These are phyloP conservation scores for Acyrthosiphon pisum DNA, from an alignment of 1,140 invertebrate genomes.

Conservation along the genomic window DNA sequence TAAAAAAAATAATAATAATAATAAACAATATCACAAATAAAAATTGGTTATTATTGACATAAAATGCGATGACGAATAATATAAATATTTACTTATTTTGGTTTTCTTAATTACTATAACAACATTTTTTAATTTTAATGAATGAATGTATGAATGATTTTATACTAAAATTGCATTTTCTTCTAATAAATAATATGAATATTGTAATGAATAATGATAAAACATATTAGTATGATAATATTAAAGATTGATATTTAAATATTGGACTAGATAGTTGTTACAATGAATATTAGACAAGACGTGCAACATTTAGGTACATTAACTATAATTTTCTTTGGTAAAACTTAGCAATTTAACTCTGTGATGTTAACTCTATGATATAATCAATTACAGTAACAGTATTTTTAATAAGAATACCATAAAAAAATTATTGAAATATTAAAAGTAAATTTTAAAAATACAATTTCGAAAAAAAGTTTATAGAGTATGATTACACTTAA, in stretches of 20 bases:
- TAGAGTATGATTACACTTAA: background rate
- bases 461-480: background rate
- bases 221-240: constrained; percentile 17
- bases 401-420: background rate
- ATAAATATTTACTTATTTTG: constrained; percentile 10
- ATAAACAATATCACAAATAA: constrained; percentile 29
- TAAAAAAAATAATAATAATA: constrained; percentile 6
- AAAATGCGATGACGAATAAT: background rate
- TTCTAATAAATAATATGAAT: background rate
- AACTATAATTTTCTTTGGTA: constrained; percentile 7
- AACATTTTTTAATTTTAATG: background rate
- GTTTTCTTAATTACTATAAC: background rate
- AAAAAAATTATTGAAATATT: background rate
- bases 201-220: background rate
- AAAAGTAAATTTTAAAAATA: background rate
- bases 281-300: no score
- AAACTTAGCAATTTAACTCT: background rate
- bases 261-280: constrained; percentile 41
- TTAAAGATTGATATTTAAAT: background rate
- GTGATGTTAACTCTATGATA: background rate
- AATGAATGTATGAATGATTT: background rate
- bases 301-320: constrained; percentile 2
- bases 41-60: background rate
- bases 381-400: background rate
- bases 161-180: background rate